phyloP scores from a whole-genome alignment of 2,113 vertebrate genomes.

The Laticauda laticaudata region DNA sequence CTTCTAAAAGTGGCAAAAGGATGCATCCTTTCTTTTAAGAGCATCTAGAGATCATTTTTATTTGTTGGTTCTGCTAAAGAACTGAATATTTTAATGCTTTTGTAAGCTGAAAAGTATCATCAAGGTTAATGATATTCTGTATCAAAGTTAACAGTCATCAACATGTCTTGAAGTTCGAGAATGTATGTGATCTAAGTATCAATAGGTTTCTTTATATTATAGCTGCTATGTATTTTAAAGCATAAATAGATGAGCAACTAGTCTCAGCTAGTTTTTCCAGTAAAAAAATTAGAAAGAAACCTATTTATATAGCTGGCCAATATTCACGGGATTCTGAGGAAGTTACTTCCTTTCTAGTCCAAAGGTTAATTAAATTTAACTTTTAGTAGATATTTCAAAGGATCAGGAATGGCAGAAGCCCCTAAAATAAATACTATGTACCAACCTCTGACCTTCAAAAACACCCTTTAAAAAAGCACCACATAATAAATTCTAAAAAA shows the following conservation, averaged over 20 bases:
- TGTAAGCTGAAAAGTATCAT: neutral
- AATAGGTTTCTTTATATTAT: neutral
- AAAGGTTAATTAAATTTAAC: neutral
- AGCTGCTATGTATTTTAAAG: neutral
- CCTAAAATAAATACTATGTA: neutral
- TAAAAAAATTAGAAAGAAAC: neutral
- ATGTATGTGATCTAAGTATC: neutral
- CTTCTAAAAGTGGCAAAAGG: slow-evolving; percentile 39
- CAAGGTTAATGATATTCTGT: neutral
- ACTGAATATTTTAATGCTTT: slow-evolving; percentile 31
- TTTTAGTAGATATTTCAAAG: neutral
- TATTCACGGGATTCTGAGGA: neutral
- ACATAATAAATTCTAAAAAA: neutral
- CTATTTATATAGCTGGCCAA: neutral
- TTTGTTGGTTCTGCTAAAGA: slow-evolving; percentile 9
- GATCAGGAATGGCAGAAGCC: neutral
- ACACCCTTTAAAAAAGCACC: neutral
- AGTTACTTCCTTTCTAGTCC: neutral
- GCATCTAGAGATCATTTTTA: slow-evolving; percentile 26
- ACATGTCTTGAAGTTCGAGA: slow-evolving; percentile 29
- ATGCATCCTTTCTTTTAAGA: slow-evolving; percentile 30
- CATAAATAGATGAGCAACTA: slow-evolving; percentile 15
- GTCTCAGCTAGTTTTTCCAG: neutral
- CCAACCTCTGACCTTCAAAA: neutral
- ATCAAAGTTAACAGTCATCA: slow-evolving; percentile 11